Percentiles rank a stretch among this genome's conserved stretches.
phyloP scores from a whole-genome alignment of 64 coral and sea anemone genomes.

The Astreopora myriophthalma region DNA sequence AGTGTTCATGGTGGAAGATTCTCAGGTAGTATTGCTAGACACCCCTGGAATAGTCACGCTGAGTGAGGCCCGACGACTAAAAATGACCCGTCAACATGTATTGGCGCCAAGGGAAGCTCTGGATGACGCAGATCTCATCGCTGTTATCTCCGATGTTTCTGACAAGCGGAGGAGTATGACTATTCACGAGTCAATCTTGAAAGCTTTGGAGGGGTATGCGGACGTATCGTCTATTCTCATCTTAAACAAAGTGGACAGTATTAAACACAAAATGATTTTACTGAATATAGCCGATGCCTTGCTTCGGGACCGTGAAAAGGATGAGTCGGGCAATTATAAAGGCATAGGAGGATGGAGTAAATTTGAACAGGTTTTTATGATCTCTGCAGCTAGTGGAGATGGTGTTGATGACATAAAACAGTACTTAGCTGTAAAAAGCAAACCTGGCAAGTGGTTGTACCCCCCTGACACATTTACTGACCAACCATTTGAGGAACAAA shows the following conservation, averaged over 20 bases:
- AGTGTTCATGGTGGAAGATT: conserved; percentile 58
- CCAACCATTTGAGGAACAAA: conserved; percentile 67
- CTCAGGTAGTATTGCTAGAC: conserved; percentile 87
- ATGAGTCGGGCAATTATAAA: conserved; percentile 78
- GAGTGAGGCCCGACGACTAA: conserved; percentile 76
- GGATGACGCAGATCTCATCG: conserved; percentile 82
- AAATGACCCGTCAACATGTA: conserved; percentile 92
- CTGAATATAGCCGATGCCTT: conserved; percentile 66
- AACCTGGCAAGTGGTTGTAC: conserved; percentile 66
- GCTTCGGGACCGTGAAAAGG: conserved; percentile 81
- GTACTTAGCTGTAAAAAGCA: conserved; percentile 73
- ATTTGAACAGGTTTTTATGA: conserved; percentile 94
- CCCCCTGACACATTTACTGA: conserved; percentile 68
- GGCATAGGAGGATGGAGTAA: conserved; percentile 76
- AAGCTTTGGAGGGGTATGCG: conserved; percentile 40
- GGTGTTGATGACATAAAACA: conserved; percentile 82
- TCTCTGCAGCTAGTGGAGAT: conserved; percentile 87
- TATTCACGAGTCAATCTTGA: conserved; percentile 80
- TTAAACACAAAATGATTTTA: conserved; percentile 76
- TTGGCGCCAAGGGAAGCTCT: conserved; percentile 81
- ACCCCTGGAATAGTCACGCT: conserved; percentile 88
- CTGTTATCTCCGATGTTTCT: conserved; percentile 78
- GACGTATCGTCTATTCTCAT: conserved; percentile 79
- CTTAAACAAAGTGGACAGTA: conserved; percentile 88
- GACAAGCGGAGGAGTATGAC: conserved; percentile 67